These are phyloP conservation scores for Ormyrus pomaceus DNA, from an alignment of 2,888 invertebrate species.

Conservation along the genomic window DNA sequence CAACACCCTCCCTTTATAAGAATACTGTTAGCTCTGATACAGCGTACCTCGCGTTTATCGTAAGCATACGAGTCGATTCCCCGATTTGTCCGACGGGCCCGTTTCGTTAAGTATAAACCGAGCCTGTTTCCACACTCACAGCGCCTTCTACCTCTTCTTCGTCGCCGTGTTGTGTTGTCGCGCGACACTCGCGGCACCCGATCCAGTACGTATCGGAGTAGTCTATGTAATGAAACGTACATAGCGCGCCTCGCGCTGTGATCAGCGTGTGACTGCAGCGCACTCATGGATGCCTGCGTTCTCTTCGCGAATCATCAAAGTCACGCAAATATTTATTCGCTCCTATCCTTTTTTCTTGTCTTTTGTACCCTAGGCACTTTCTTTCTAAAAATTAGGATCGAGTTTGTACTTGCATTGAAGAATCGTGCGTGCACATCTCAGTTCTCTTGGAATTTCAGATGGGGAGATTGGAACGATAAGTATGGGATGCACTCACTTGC, in stretches of 20 bases:
- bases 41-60: too few relatives aligned
- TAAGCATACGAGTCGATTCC: too few relatives aligned
- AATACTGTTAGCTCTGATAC: too few relatives aligned
- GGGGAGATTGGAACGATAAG: too few relatives aligned
- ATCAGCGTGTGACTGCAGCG: constrained; percentile 44
- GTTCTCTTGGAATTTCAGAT: too few relatives aligned
- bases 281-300: constrained; percentile 38
- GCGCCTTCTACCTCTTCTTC: not conserved
- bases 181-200: not conserved
- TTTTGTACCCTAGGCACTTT: too few relatives aligned
- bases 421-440: too few relatives aligned
- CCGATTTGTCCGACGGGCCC: too few relatives aligned
- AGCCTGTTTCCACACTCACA: not conserved
- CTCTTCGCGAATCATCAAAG: constrained; percentile 27
- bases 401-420: too few relatives aligned
- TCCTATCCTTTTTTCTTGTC: not conserved
- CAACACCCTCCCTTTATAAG: too few relatives aligned
- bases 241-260: not conserved
- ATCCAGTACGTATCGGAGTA: constrained; percentile 28
- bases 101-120: too few relatives aligned
- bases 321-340: constrained; percentile 2
- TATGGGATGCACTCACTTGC: not conserved
- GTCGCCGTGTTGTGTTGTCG: not conserved
- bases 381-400: too few relatives aligned
- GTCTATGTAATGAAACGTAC: constrained; percentile 18